Percentiles rank a stretch among this genome's conserved stretches.
Conservation (phyloP, 2,113 vertebrate species). For the Leiothrix lutea region DNA sequence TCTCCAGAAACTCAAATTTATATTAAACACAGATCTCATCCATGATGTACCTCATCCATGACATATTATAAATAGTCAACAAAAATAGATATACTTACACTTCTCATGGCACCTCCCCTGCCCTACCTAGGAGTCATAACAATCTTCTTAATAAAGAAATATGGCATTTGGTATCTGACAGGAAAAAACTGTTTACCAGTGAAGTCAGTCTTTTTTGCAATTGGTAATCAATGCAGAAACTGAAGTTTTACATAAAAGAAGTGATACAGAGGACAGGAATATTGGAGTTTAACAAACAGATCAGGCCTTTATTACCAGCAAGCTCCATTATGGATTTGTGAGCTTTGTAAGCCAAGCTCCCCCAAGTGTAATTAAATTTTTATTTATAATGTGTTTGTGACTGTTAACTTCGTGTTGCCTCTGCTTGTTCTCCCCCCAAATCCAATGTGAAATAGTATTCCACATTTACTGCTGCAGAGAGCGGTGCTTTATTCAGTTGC, state of each 20-base stretch:
- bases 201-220: conserved; percentile 31
- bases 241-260: conserved; percentile 59
- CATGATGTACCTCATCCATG: background rate
- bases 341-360: conserved; percentile 76
- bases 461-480: conserved; percentile 38
- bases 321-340: conserved; percentile 74
- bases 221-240: conserved; percentile 43
- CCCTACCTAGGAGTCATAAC: conserved; percentile 7
- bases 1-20: background rate
- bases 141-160: conserved; percentile 49
- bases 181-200: conserved; percentile 25
- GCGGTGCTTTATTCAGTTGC: background rate
- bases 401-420: conserved; percentile 70
- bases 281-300: conserved; percentile 73
- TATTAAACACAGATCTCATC: background rate
- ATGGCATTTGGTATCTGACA: conserved; percentile 11
- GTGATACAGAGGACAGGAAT: conserved; percentile 41
- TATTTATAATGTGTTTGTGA: conserved; percentile 78
- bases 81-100: conserved; percentile 11
- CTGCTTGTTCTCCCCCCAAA: conserved; percentile 16
- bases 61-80: background rate
- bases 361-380: conserved; percentile 79
- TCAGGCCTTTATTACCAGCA: conserved; percentile 71
- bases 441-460: conserved; percentile 44
- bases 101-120: background rate